A percentile compares a stretch with the other conserved stretches of the same genome.
phyloP scores from a whole-genome alignment of 2,797 vertebrate genomes.

The Cryptoprocta ferox region DNA sequence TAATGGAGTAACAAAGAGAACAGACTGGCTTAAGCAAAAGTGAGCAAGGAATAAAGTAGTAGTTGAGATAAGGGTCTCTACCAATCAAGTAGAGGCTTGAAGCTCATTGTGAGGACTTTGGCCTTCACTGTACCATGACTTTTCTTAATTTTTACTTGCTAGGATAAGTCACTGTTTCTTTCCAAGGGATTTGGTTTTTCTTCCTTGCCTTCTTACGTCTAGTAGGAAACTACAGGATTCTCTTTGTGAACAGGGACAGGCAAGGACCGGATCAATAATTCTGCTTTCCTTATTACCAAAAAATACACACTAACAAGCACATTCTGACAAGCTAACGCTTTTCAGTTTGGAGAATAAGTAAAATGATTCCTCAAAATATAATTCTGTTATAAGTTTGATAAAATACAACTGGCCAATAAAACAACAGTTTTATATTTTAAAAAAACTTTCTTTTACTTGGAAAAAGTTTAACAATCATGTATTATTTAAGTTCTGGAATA shows the following conservation, averaged over 20 bases:
- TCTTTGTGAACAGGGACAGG: not conserved
- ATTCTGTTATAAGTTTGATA: conserved; percentile 8
- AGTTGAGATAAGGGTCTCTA: not conserved
- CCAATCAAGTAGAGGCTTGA: not conserved
- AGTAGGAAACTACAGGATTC: conserved; percentile 28
- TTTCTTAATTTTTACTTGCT: conserved; percentile 40
- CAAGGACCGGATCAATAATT: not conserved
- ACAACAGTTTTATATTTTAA: not conserved
- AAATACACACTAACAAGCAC: not conserved
- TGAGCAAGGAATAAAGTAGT: not conserved
- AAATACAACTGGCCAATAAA: conserved; percentile 8
- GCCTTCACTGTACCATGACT: not conserved
- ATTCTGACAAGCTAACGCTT: conserved; percentile 8
- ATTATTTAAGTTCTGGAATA: conserved; percentile 18
- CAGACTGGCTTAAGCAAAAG: not conserved
- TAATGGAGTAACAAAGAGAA: not conserved
- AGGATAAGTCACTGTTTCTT: not conserved
- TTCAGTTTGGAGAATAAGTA: not conserved
- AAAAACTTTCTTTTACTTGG: not conserved
- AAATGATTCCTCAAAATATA: not conserved
- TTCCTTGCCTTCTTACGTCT: not conserved
- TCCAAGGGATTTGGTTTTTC: not conserved
- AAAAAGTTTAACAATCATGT: not conserved
- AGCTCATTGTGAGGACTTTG: not conserved
- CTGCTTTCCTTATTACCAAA: conserved; percentile 34